Evolutionary conservation across 2,888 invertebrate genomes (phyloP), one percentile per base, ranked within the genome.

Genomic region (Autographa gamma): DNA sequence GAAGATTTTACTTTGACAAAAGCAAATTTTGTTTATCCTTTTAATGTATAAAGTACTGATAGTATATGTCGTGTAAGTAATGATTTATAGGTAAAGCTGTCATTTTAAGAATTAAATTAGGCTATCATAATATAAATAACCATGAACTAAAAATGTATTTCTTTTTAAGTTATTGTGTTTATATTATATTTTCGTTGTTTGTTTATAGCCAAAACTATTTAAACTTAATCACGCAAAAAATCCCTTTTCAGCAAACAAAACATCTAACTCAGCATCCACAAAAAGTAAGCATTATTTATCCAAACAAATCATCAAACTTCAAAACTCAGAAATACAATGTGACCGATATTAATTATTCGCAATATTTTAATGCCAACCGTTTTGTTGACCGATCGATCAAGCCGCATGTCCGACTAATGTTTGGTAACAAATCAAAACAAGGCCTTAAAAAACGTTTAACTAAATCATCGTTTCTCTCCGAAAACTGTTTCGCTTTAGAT

Each of bases 401-500:
- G 25, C 91, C 70, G 84, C 85, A 79, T 84, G 86, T 89, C 85
- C 81, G 63, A 75, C 84, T 87, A 89, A 90, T 90, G 91, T 91
- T 90, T 88, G 90, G 93, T 90, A 89, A 95, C 95, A 94, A 95
- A 95, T 94, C 95, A 94, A 93, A 93, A 93, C 89, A 88, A 88
- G 89, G 87, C 88, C 89, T 92, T 90, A 90, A 92, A 92, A 93
- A 94, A 91, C 92, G 91, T 93, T 95, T 94, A 93, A 94, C 93
- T 93, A 93, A 94, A 94, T 91, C 93, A 93, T 93, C 91, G 91
- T 92, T 93, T 93, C 92, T 91, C 89, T 90, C 88, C 89, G 87
- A 94, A 94, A 93, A 93, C 86, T 88, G 91, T 90, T 92, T 91
- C 91, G 90, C 91, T 93, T 92, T 93, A 92, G 93, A 93, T 95